Evolutionary conservation across 2,797 vertebrate species (phyloP).

Genomic region (Sardinella longiceps): DNA sequence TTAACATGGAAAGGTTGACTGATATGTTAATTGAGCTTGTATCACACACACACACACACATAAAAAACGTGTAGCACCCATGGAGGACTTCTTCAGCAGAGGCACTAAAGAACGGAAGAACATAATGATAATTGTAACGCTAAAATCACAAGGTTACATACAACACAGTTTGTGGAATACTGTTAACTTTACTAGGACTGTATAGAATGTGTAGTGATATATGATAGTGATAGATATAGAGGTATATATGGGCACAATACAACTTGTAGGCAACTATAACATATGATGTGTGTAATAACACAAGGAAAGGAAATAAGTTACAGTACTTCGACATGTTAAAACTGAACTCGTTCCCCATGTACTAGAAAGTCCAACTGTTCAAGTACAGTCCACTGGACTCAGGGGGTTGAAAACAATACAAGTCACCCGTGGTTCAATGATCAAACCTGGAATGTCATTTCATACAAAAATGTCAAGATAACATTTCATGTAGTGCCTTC

Average conservation of each 20-base stretch:
- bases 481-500: background rate
- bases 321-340: background rate
- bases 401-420: background rate
- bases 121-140: background rate
- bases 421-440: background rate
- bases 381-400: background rate
- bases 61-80: constrained; percentile 47
- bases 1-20: background rate
- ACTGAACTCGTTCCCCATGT: background rate
- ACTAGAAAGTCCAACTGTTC: background rate
- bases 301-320: background rate
- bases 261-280: background rate
- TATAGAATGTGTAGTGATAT: background rate
- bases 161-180: background rate
- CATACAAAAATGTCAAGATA: background rate
- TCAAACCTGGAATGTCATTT: constrained; percentile 12
- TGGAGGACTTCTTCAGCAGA: constrained; percentile 25
- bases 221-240: background rate
- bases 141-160: background rate
- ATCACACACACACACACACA: background rate
- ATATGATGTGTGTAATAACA: background rate
- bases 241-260: background rate
- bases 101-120: constrained; percentile 2
- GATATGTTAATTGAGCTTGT: background rate
- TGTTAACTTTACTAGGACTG: background rate